Conservation (phyloP, 2,888 invertebrate species). For the Steinernema carpocapsae region DNA sequence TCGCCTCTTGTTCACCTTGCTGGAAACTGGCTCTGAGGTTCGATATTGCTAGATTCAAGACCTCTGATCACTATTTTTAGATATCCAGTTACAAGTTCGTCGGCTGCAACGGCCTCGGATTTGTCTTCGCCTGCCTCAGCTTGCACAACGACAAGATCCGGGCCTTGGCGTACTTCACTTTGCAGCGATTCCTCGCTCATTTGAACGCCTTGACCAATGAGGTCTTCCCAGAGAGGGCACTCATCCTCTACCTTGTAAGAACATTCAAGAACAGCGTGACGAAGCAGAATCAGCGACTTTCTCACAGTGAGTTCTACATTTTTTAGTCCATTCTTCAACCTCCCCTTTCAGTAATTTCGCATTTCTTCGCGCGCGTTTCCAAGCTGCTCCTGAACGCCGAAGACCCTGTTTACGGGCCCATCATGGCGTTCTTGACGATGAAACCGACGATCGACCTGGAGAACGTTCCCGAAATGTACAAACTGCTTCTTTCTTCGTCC, state of each 20-base stretch:
- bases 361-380: conserved; percentile 78
- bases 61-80: conserved; percentile 42
- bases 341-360: conserved; percentile 72
- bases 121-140: conserved; percentile 55
- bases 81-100: conserved; percentile 53
- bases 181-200: conserved; percentile 51
- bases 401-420: conserved; percentile 79
- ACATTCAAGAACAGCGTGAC: conserved; percentile 57
- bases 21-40: conserved; percentile 54
- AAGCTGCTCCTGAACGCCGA: conserved; percentile 79
- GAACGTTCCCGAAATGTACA: conserved; percentile 85
- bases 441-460: conserved; percentile 80
- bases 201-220: conserved; percentile 52
- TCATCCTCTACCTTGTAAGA: conserved; percentile 51
- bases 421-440: conserved; percentile 81
- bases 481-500: conserved; percentile 82
- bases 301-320: conserved; percentile 47
- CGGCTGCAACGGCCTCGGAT: conserved; percentile 51
- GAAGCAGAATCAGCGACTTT: conserved; percentile 45
- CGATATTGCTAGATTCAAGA: not conserved
- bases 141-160: conserved; percentile 47
- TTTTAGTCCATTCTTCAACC: not conserved
- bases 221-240: conserved; percentile 51
- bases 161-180: conserved; percentile 49
- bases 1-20: conserved; percentile 47